phyloP scores from a whole-genome alignment of 2,888 invertebrate species.

The Trachelus tabidus region DNA sequence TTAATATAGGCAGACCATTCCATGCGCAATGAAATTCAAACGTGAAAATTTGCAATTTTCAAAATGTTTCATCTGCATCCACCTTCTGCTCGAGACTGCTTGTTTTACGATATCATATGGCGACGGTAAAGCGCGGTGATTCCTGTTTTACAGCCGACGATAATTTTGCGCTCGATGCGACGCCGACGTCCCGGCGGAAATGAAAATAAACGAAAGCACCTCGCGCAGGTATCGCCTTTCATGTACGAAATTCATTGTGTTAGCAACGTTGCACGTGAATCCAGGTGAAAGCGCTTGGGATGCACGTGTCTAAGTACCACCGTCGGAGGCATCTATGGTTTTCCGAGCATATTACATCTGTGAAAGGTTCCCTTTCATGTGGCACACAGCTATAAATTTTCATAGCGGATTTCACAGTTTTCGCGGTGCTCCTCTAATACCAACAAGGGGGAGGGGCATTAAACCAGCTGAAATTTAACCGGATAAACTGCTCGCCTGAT shows the following conservation, averaged over 20 bases:
- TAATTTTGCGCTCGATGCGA: not conserved
- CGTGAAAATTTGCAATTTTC: not conserved
- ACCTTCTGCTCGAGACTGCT: not conserved
- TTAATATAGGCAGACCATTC: not conserved
- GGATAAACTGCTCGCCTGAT: slow-evolving; percentile 27
- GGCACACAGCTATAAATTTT: slow-evolving; percentile 35
- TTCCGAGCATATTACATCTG: slow-evolving; percentile 4
- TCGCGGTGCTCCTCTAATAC: slow-evolving; percentile 11
- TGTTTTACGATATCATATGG: not conserved
- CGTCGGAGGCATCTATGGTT: slow-evolving; percentile 24
- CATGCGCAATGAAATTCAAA: not conserved
- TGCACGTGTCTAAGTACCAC: slow-evolving; percentile 24
- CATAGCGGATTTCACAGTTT: slow-evolving; percentile 36
- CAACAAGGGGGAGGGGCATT: slow-evolving; percentile 15
- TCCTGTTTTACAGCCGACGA: not conserved
- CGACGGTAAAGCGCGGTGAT: not conserved
- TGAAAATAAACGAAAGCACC: slow-evolving; percentile 1
- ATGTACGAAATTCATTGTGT: not conserved
- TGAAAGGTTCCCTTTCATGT: slow-evolving; percentile 19
- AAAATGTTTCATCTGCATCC: not conserved
- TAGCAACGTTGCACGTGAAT: slow-evolving; percentile 23
- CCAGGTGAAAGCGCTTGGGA: slow-evolving; percentile 17
- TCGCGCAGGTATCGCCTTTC: not conserved
- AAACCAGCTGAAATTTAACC: slow-evolving; percentile 35
- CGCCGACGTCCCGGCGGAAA: not conserved